Conservation (phyloP, 2,888 invertebrate genomes). For the Rhimphoctona megacephalus region DNA sequence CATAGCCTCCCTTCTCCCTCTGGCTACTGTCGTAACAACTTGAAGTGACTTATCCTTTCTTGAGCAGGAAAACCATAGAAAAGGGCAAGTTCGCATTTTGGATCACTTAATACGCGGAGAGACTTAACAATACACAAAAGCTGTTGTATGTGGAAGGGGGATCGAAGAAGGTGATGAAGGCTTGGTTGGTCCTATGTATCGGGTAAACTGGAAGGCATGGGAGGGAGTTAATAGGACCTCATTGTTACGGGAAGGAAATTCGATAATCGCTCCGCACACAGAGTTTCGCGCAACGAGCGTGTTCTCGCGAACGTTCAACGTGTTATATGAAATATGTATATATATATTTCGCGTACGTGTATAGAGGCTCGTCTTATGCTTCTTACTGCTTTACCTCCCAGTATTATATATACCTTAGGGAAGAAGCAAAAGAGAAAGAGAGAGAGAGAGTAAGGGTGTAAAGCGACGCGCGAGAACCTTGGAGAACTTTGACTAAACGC, state of each 20-base stretch:
- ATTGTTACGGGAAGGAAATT: conserved; percentile 85
- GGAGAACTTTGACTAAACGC: conserved; percentile 85
- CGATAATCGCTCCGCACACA: conserved; percentile 85
- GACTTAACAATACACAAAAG: conserved; percentile 84
- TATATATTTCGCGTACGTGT: background rate
- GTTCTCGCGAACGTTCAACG: conserved; percentile 68
- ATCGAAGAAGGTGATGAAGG: conserved; percentile 42
- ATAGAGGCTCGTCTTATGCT: conserved; percentile 39
- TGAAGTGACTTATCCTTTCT: conserved; percentile 61
- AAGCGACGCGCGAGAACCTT: conserved; percentile 75
- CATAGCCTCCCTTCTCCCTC: background rate
- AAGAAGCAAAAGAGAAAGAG: conserved; percentile 63
- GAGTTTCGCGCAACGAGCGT: conserved; percentile 75
- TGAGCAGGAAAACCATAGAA: conserved; percentile 55
- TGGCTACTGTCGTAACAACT: conserved; percentile 51
- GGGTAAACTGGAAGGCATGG: conserved; percentile 74
- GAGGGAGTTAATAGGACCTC: conserved; percentile 85
- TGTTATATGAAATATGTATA: conserved; percentile 21
- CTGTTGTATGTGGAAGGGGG: conserved; percentile 75
- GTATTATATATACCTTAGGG: conserved; percentile 59
- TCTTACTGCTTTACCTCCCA: conserved; percentile 53
- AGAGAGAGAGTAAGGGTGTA: conserved; percentile 47
- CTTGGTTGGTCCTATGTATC: conserved; percentile 68
- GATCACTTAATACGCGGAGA: conserved; percentile 83
- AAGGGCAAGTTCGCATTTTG: conserved; percentile 82